Evolutionary conservation across 2,888 invertebrate species (phyloP).

Genomic region (Lycophotia porphyrea): DNA sequence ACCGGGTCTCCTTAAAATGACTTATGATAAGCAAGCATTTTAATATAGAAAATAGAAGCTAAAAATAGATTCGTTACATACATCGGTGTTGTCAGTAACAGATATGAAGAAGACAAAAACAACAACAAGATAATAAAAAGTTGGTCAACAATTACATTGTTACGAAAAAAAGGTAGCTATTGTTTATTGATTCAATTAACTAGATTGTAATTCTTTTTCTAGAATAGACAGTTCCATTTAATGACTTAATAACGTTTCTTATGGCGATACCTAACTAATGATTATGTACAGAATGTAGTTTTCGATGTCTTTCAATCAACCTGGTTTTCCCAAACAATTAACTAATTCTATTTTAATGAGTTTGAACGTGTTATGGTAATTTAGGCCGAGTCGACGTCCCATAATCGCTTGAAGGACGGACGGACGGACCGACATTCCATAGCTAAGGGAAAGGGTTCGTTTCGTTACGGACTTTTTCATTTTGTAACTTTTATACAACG

Average conservation of each 20-base stretch:
- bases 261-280: conserved; percentile 47
- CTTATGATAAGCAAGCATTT: background rate
- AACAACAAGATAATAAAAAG: conserved; percentile 44
- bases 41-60: conserved; percentile 6
- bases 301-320: conserved; percentile 50
- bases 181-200: conserved; percentile 18
- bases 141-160: conserved; percentile 28
- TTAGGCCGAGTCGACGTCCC: conserved; percentile 82
- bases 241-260: conserved; percentile 45
- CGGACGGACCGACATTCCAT: conserved; percentile 74
- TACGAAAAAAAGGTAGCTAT: background rate
- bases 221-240: conserved; percentile 25
- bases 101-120: conserved; percentile 31
- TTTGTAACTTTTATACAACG: conserved; percentile 49
- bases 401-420: conserved; percentile 87
- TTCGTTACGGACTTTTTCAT: conserved; percentile 56
- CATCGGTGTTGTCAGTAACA: conserved; percentile 14
- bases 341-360: conserved; percentile 84
- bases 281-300: conserved; percentile 58
- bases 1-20: background rate
- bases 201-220: conserved; percentile 20
- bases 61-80: conserved; percentile 4
- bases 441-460: conserved; percentile 63
- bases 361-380: conserved; percentile 77
- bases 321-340: conserved; percentile 72